These are phyloP conservation scores for Aphelenchoides fujianensis DNA, from an alignment of 1,140 invertebrate species.

Conservation along the genomic window DNA sequence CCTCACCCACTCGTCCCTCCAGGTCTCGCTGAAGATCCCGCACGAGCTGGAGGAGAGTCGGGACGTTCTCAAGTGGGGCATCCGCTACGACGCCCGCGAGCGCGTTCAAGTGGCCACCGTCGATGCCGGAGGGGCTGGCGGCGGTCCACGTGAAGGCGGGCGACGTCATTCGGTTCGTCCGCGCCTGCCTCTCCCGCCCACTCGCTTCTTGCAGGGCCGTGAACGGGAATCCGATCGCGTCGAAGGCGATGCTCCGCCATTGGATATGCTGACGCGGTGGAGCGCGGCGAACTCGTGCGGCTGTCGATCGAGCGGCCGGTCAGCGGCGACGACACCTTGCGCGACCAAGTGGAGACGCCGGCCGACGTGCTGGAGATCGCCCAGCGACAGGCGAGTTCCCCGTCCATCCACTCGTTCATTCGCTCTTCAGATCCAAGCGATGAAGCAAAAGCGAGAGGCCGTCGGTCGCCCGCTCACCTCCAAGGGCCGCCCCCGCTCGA, in stretches of 20 bases:
- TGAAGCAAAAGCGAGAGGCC: no score
- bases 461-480: not conserved
- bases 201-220: slow-evolving; percentile 18
- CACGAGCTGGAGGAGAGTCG: slow-evolving; percentile 15
- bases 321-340: slow-evolving; percentile 26
- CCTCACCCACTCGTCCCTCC: not conserved
- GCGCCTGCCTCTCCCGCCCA: not conserved
- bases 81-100: slow-evolving; percentile 32
- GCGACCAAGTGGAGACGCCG: slow-evolving; percentile 25
- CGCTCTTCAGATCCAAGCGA: slow-evolving; percentile 25
- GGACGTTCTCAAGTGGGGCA: not conserved
- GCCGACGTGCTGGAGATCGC: slow-evolving; percentile 30
- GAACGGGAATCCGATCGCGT: slow-evolving; percentile 26
- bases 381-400: slow-evolving; percentile 27
- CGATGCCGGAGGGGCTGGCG: slow-evolving; percentile 25
- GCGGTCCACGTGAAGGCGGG: slow-evolving; percentile 28
- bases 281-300: not conserved
- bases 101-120: slow-evolving; percentile 24
- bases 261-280: slow-evolving; percentile 21
- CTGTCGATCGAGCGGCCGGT: slow-evolving; percentile 25
- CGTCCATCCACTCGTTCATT: not conserved
- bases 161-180: slow-evolving; percentile 25
- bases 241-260: slow-evolving; percentile 23
- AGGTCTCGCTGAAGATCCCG: not conserved
- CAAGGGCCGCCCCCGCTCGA: not conserved